Percentiles rank a stretch among this genome's conserved stretches.
These are phyloP conservation scores for Bostrychus sinensis DNA, from an alignment of 2,113 vertebrate species.

Conservation along the genomic window DNA sequence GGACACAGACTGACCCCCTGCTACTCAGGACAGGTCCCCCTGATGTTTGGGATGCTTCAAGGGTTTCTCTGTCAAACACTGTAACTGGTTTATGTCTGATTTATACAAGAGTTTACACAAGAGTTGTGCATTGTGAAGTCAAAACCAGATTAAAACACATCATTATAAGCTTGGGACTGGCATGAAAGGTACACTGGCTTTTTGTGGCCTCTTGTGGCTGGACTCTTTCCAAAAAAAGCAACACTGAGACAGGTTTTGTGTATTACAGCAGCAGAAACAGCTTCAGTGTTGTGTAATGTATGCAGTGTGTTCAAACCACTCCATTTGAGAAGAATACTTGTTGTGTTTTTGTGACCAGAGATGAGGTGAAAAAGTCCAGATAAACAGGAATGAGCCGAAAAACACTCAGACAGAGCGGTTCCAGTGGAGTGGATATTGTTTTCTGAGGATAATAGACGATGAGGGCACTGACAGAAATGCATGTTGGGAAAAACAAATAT, in stretches of 20 bases:
- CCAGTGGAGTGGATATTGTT: not conserved
- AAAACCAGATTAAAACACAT: constrained; percentile 15
- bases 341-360: not conserved
- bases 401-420: not conserved
- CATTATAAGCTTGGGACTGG: too few species aligned
- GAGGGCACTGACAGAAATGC: not conserved
- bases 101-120: constrained; percentile 51
- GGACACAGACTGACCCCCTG: not conserved
- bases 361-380: not conserved
- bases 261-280: too few species aligned
- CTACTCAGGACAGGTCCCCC: not conserved
- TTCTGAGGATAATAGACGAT: not conserved
- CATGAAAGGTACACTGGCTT: too few species aligned
- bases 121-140: constrained; percentile 41
- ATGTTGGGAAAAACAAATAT: not conserved
- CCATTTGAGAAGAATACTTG: not conserved
- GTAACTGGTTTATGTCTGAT: constrained; percentile 64
- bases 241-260: too few species aligned
- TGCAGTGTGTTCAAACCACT: not conserved
- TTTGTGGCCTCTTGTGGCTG: too few species aligned
- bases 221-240: too few species aligned
- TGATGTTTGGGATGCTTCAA: too few species aligned
- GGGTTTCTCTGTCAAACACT: constrained; percentile 35
- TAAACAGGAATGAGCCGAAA: not conserved
- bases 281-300: not conserved